Base-by-base conservation (phyloP, 2,797 vertebrate species). In the Chiloscyllium punctatum region DNA sequence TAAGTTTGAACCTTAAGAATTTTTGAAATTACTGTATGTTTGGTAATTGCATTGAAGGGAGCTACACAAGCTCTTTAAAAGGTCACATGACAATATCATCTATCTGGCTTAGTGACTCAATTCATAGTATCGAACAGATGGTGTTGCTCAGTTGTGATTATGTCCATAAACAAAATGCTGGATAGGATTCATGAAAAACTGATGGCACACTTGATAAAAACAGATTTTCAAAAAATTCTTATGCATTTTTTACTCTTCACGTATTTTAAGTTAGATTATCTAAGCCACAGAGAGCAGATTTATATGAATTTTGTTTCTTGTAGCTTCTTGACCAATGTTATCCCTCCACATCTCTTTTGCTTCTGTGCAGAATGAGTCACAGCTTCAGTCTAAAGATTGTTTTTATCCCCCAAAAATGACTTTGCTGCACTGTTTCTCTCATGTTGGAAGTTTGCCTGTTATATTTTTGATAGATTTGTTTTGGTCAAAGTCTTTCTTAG, bases 101-200 rank as follows among this genome's bases (percentile, higher is more conserved):
- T 62, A 51, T 53, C 42, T 74, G 94, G 48, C 66, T 69, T 3
- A 69, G n/a, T 48, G 48, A 77, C 48, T 33, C 18, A 33, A 68
- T 42, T 92, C 21, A 42, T 37, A 23, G 48, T 23, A 51, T n/a
- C 25, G 57, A 95, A 48, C 27, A 77, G 51, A 77, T 74, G 21
- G 69, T 57, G 13, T 57, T 57, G 3, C 94, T 74, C 72, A 77
- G 27, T 71, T 77, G 30, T 68, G 94, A 33, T 5, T 77, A 57
- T 57, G 74, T 77, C 48, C 57, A 71, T 53, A 33, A 77, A 77
- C 42, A 33, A 53, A 18, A 53, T 53, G 15, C 48, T 53, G 51
- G 16, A 94, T 95, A 77, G 48, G 72, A 77, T 77, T 95, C 72
- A 95, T 57, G 51, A 27, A 94, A 71, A 57, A 71, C 68, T 69